A percentile compares a stretch with the other conserved stretches of the same genome.
Conservation (phyloP, 2,797 vertebrate species). For the Mallotus villosus region DNA sequence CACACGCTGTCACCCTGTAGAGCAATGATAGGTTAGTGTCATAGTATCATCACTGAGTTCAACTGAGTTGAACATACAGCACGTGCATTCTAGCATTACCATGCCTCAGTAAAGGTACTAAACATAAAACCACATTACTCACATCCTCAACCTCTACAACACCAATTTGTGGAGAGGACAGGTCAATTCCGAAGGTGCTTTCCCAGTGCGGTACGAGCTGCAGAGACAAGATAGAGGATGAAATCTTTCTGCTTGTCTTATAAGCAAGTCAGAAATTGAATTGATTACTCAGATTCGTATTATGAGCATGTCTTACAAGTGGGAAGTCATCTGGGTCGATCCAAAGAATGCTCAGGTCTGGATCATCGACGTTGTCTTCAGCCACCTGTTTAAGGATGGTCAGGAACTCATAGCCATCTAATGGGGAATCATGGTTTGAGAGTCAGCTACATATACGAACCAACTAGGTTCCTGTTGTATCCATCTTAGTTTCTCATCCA, state of each 20-base stretch:
- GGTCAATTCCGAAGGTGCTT: slow-evolving; percentile 87
- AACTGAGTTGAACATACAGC: too few relatives aligned
- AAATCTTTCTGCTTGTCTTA: background rate
- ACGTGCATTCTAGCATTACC: background rate
- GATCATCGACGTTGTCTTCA: slow-evolving; percentile 87
- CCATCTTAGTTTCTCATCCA: background rate
- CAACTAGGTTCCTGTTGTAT: background rate
- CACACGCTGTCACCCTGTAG: slow-evolving; percentile 86
- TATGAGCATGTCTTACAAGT: slow-evolving; percentile 71
- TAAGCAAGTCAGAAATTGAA: background rate
- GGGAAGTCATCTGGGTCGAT: slow-evolving; percentile 93
- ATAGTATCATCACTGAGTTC: background rate
- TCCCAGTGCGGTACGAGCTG: slow-evolving; percentile 92
- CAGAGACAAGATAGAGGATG: slow-evolving; percentile 18
- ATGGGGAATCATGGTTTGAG: slow-evolving; percentile 1
- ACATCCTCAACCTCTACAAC: slow-evolving; percentile 88
- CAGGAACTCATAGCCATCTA: slow-evolving; percentile 91
- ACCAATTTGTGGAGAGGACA: slow-evolving; percentile 87
- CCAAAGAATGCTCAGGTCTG: slow-evolving; percentile 90
- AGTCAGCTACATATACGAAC: background rate
- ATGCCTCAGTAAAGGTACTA: too few relatives aligned
- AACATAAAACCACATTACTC: slow-evolving; percentile 60
- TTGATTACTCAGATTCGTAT: background rate
- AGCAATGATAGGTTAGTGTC: background rate
- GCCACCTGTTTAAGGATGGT: slow-evolving; percentile 88